phyloP scores from a whole-genome alignment of 2,113 vertebrate species.

The Pterocles burchelli region DNA sequence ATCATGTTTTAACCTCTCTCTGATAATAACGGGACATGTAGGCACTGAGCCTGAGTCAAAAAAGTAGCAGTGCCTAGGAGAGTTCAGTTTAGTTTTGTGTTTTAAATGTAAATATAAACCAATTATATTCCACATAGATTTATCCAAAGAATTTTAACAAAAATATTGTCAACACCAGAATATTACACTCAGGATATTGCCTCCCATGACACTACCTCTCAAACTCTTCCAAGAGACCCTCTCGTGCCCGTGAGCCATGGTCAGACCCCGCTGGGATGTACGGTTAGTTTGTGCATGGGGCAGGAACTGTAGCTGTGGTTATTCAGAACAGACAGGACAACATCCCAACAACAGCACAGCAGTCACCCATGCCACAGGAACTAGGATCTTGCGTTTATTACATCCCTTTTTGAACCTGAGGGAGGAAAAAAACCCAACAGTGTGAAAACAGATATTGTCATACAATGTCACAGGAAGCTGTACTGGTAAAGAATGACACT shows the following conservation, averaged over 20 bases:
- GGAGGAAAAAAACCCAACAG: not conserved
- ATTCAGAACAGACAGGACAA: not conserved
- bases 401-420: not conserved
- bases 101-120: conserved; percentile 4
- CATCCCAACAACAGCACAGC: not conserved
- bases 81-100: not conserved
- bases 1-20: not conserved
- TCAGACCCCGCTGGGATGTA: not conserved
- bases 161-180: not conserved
- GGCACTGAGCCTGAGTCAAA: not conserved
- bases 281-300: not conserved
- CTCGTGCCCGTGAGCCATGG: rapidly evolving
- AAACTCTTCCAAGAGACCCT: not conserved
- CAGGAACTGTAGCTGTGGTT: not conserved
- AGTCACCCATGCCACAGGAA: rapidly evolving
- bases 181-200: not conserved
- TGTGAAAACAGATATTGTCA: not conserved
- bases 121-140: not conserved
- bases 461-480: not conserved
- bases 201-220: not conserved
- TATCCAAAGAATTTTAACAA: not conserved
- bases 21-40: not conserved
- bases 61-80: not conserved
- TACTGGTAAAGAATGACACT: not conserved
- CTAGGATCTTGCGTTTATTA: too few species aligned